Conservation (phyloP, 1,140 invertebrate species). For the Drosophila grimshawi region DNA sequence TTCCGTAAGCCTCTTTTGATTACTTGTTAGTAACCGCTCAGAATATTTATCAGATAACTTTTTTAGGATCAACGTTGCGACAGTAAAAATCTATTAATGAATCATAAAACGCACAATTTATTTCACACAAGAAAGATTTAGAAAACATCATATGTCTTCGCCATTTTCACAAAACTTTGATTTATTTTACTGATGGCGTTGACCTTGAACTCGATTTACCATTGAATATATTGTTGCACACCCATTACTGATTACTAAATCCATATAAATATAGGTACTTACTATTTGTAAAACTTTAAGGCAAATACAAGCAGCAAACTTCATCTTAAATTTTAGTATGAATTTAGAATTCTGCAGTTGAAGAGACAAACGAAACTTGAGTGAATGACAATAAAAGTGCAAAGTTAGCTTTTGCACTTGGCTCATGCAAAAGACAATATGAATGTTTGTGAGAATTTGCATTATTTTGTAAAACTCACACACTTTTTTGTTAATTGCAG, state of each 20-base stretch:
- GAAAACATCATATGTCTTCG: neutral
- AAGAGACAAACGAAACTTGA: neutral
- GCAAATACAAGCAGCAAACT: slow-evolving; percentile 46
- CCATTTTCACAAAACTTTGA: neutral
- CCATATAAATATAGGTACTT: slow-evolving; percentile 27
- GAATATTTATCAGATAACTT: slow-evolving; percentile 66
- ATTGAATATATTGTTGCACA: too few species aligned
- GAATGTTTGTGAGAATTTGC: neutral
- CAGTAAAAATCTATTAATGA: slow-evolving; percentile 45
- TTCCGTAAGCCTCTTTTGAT: slow-evolving; percentile 51
- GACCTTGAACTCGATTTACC: neutral
- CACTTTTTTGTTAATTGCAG: neutral
- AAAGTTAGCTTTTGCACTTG: neutral
- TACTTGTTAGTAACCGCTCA: slow-evolving; percentile 49
- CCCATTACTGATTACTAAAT: neutral
- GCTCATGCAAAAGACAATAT: neutral
- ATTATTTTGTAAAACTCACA: neutral
- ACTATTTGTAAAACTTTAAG: slow-evolving; percentile 61
- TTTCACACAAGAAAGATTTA: neutral
- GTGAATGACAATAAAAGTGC: neutral
- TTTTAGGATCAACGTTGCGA: slow-evolving; percentile 51
- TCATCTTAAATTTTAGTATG: slow-evolving; percentile 49
- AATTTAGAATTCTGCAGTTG: neutral
- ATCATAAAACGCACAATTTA: too few species aligned
- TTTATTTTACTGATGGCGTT: neutral